Evolutionary conservation across 1,140 invertebrate genomes (phyloP), one percentile per base, ranked within the genome.

Genomic region (Potamilus streckersoni): DNA sequence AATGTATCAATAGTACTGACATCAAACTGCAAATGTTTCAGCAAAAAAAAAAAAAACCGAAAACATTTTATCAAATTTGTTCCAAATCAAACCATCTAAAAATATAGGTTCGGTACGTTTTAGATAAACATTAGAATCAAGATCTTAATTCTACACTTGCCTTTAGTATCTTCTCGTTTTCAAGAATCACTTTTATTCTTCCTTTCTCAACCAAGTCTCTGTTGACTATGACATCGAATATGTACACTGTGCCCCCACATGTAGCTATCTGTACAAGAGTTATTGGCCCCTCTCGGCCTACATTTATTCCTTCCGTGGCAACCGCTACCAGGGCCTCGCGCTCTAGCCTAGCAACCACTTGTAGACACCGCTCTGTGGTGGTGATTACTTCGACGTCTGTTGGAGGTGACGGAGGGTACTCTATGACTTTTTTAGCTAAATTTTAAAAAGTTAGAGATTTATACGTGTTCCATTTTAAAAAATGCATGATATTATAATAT

Each of bases 221-320:
- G 38, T 71, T 72, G 63, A 60, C 23, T 8, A 77, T 59, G 55
- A 77, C 67, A 65, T 77, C 75, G 38, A 77, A 77, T 16, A 77
- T 20, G 60, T 61, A 77, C 69, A 77, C 75, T 11, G 58, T 23
- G 15, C 75, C 75, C 14, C 64, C 61, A 49, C 75, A 77, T n/a
- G 75, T 77, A 19, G 62, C 75, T 14, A 77, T 62, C 70, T 77
- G 75, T n/a, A 77, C 56, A 38, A 77, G 58, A 16, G 75, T 77
- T 57, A 77, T 19, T n/a, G 75, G 75, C 19, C 75, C 75, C 57
- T 77, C 75, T 27, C 58, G 59, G 0, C 75, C 75, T 16, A 77
- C 61, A 56, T 77, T 77, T 31, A 77, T 61, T 12, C 75, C 75
- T 61, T 77, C 75, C 31, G 75, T 60, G 61, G 75, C 75, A 69